Evolutionary conservation across 2,797 vertebrate species (phyloP), one percentile per base, ranked within the genome.

Genomic region (Siniperca scherzeri): DNA sequence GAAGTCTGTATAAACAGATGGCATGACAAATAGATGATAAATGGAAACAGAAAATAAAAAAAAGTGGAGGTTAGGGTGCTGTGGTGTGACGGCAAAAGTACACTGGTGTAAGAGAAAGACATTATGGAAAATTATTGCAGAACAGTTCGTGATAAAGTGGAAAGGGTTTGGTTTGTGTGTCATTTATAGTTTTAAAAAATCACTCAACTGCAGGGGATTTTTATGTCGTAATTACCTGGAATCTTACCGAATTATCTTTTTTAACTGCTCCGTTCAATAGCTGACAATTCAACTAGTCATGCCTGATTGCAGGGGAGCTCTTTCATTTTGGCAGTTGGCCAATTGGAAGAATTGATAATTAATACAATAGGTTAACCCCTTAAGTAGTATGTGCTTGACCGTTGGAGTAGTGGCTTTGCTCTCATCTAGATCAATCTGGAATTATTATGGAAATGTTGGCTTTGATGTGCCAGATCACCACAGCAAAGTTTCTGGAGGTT

Each of bases 1-100:
- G 65, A 81, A 78, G 84, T 75, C 78, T 83, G 62, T 57, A 62
- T 85, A 84, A 94, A 88, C 92, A 94, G 90, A 93, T 90, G 89
- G 87, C 68, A 73, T 82, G 85, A 86, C 74, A 81, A 92, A 92
- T 75, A 80, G 65, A 85, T 79, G 86, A 89, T 81, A 59, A 89
- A 92, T 80, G 84, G 25, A 84, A 88, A 87, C 70, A 78, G 57
- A 74, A 77, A 87, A 81, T 72, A 73, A 48, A 77, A 69, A 73
- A 53, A 77, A 69, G n/a, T 70, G 80, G 77, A 87, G 79, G 73
- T 64, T 56, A 44, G 25, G 36, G 62, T 17, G n/a, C 44, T 42
- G 56, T 33, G 46, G 30, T 27, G n/a, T 81, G 64, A 77, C 4
- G 13, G 50, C 13, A 70, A 60, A 68, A 74, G 79, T 52, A 67